A percentile compares a stretch with the other conserved stretches of the same genome.
Evolutionary conservation across 1,140 invertebrate genomes (phyloP).

Genomic region (Drosophila repleta): DNA sequence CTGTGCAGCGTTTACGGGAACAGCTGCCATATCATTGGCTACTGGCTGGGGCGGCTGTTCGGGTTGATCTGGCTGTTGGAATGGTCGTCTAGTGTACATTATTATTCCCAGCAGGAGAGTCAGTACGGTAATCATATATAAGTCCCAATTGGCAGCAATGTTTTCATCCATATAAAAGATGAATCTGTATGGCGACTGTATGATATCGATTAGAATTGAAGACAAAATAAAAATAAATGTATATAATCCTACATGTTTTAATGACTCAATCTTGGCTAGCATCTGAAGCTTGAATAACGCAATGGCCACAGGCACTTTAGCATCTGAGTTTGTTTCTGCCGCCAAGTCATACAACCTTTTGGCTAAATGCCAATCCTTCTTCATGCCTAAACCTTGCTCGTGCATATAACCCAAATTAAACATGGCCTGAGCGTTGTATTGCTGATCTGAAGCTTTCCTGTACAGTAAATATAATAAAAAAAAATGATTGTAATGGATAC

Average conservation of each 20-base stretch:
- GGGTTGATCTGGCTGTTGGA: conserved; percentile 76
- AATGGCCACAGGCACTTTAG: conserved; percentile 96
- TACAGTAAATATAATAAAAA: conserved; percentile 71
- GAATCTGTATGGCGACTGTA: conserved; percentile 87
- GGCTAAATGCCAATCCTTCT: conserved; percentile 91
- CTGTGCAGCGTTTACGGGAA: conserved; percentile 35
- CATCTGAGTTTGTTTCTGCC: conserved; percentile 96
- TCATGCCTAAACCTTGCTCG: conserved; percentile 97
- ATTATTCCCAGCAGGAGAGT: conserved; percentile 92
- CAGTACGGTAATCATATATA: conserved; percentile 94
- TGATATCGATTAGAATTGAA: background rate
- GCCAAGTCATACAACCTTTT: conserved; percentile 98
- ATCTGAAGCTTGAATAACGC: conserved; percentile 95
- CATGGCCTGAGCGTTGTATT: conserved; percentile 98
- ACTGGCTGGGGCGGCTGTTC: conserved; percentile 41
- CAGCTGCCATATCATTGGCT: conserved; percentile 32
- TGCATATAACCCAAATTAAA: conserved; percentile 99
- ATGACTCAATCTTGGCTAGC: conserved; percentile 89
- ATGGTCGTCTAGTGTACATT: conserved; percentile 90
- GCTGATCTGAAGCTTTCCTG: conserved; percentile 96
- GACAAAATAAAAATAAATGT: too few relatives aligned
- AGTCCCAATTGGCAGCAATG: conserved; percentile 95
- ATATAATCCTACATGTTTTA: conserved; percentile 85
- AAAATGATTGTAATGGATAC: background rate
- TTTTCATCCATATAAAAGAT: conserved; percentile 88